phyloP scores from a whole-genome alignment of 2,888 invertebrate genomes.

The Cosmopolites sordidus region DNA sequence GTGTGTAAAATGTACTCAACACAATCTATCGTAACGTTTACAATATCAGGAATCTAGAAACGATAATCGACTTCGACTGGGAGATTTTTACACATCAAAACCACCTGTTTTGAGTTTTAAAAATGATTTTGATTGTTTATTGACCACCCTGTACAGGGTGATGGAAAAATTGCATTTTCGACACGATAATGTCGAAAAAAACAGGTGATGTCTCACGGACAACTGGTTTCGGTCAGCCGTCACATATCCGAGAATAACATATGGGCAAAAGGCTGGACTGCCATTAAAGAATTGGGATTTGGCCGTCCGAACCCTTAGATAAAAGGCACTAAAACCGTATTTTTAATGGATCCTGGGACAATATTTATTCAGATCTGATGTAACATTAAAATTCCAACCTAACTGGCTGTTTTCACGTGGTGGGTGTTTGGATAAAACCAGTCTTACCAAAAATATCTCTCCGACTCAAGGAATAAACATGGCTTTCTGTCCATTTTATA shows the following conservation, averaged over 20 bases:
- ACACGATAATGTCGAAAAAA: too few relatives aligned
- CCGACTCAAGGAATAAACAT: slow-evolving; percentile 18
- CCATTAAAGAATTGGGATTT: slow-evolving; percentile 1
- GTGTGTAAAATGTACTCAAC: too few relatives aligned
- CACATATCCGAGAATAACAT: not conserved
- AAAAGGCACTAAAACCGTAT: slow-evolving; percentile 17
- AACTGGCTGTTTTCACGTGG: slow-evolving; percentile 23
- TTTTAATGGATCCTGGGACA: slow-evolving; percentile 20
- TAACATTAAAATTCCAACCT: slow-evolving; percentile 26
- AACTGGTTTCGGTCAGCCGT: not conserved
- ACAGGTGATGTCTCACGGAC: too few relatives aligned
- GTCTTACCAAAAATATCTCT: slow-evolving; percentile 27
- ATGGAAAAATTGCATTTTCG: too few relatives aligned
- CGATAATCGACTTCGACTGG: too few relatives aligned
- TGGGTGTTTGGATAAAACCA: slow-evolving; percentile 28
- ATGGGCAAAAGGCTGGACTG: slow-evolving; percentile 1
- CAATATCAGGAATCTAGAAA: too few relatives aligned
- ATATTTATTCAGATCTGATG: slow-evolving; percentile 25
- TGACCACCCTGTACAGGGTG: too few relatives aligned
- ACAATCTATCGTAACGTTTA: too few relatives aligned
- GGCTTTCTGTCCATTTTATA: slow-evolving; percentile 25
- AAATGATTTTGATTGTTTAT: too few relatives aligned
- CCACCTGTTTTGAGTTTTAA: too few relatives aligned
- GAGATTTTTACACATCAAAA: too few relatives aligned
- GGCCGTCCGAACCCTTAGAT: slow-evolving; percentile 11